Evolutionary conservation across 2,113 vertebrate genomes (phyloP).

Genomic region (Carlito syrichta): DNA sequence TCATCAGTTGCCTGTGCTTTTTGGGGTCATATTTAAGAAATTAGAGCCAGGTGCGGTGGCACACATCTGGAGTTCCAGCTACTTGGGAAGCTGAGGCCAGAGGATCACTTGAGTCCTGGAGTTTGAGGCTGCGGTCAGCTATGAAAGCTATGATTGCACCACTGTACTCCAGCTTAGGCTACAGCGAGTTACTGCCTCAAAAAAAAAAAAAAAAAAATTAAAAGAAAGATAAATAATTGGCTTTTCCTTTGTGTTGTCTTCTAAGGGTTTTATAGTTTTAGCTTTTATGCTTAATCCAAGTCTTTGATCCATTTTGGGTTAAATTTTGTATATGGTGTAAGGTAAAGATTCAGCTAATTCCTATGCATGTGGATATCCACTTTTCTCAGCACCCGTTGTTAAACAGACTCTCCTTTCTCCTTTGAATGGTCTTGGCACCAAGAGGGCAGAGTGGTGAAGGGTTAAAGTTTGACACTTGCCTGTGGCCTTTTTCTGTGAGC

Average conservation of each 20-base stretch:
- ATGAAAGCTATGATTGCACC: neutral
- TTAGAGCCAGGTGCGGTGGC: neutral
- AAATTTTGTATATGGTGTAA: neutral
- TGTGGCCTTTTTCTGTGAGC: neutral
- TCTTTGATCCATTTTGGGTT: neutral
- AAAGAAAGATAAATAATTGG: neutral
- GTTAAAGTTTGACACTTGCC: neutral
- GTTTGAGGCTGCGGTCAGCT: neutral
- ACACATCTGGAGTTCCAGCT: neutral
- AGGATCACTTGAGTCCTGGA: neutral
- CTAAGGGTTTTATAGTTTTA: neutral
- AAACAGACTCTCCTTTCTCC: neutral
- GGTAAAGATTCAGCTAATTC: neutral
- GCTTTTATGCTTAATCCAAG: neutral
- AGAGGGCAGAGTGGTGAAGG: neutral
- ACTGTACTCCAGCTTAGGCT: neutral
- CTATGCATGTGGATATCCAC: neutral
- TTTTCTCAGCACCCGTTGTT: neutral
- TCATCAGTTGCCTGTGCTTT: neutral
- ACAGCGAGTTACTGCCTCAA: neutral
- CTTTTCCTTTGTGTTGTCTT: neutral
- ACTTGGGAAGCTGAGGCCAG: neutral
- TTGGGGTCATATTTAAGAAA: neutral
- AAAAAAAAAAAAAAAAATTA: neutral
- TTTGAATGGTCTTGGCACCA: neutral